Base-by-base conservation (phyloP, 1,140 invertebrate species). In the Aphis craccivora region DNA sequence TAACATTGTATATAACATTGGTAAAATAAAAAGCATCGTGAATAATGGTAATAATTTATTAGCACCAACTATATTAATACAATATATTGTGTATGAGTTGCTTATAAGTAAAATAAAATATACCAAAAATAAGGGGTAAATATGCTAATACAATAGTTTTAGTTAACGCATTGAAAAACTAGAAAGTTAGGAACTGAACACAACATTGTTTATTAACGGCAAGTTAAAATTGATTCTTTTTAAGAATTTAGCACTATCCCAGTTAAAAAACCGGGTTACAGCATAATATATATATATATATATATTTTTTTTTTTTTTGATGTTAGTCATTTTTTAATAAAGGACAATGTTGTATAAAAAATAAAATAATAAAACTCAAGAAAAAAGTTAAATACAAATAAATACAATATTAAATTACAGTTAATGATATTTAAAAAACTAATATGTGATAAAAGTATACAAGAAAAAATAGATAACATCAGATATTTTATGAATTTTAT, bases 121-220 rank as follows among this genome's bases (percentile, higher is more conserved):
- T 51, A 60, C 55, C 35, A 60, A 51, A 51, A 89, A 89, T 25
- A 89, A 90, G 22, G 14, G 60, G 25, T 40, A 91, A 91, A 43
- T 76, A 92, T 51, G 60, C 35, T 92, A 83, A 22, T 92, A 92
- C 22, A 83, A 48, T 81, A 76, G 9, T 67, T 81, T 81, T 83
- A 83, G 90, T 92, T 76, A 92, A 92, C 35, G 20, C 43, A 18
- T 76, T 81, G 90, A 92, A 83, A 92, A 81, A 92, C 90, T 92
- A 92, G 43, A 35, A 91, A 92, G 90, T 92, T 92, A 92, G 90
- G 90, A 92, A 92, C 90, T 92, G 90, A 92, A 92, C 45, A 92
- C 90, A 91, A 91, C 45, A 92, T 83, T 48, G 60, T 92, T 92
- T 92, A 81, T 23, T 48, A 83, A 83, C 89, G 25, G 35, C 9